Evolutionary conservation across 2,797 vertebrate species (phyloP), one percentile per base, ranked within the genome.

Genomic region (Florisuga fusca): DNA sequence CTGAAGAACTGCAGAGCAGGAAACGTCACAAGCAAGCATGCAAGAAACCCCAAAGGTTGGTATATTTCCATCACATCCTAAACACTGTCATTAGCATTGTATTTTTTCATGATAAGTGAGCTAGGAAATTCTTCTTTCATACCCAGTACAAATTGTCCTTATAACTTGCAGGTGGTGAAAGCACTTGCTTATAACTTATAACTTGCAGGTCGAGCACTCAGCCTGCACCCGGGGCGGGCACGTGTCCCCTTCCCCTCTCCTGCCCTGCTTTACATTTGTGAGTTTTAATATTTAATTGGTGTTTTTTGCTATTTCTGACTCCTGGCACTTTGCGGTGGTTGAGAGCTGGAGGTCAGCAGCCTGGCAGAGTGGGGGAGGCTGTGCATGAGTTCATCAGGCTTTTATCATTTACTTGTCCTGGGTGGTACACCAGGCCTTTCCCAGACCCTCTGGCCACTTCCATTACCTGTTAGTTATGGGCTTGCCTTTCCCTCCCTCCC

Each of bases 251-350:
- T 95, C 57, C 50, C 87, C 43, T 72, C 45, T 82, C 55, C 84
- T 51, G 23, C 10, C 38, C 67, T 67, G 85, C 77, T 43, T 83
- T 84, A 64, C 78, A 10, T 87, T 85, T 87, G 41, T n/a, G 76
- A 84, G 89, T 75, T 94, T 96, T 88, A 96, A 93, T 96, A 94
- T 95, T 94, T 95, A 92, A 95, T 91, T 90, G 85, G 76, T 57
- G 61, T 54, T 74, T 87, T 90, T 85, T 80, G 75, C 92, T 95
- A 85, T 95, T 95, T 94, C 78, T 3, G 12, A 72, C 89, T 90
- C 12, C 87, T 83, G 84, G 64, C 57, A 10, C 68, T 94, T 69
- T n/a, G 78, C 84, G 0, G 2, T 5, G 4, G 72, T 23, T 61
- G 86, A 41, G 84, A 78, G 86, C 90, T 81, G 84, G 82, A 89